These are phyloP conservation scores for Bursaphelenchus okinawaensis DNA, from an alignment of 2,888 invertebrate genomes.

Conservation along the genomic window DNA sequence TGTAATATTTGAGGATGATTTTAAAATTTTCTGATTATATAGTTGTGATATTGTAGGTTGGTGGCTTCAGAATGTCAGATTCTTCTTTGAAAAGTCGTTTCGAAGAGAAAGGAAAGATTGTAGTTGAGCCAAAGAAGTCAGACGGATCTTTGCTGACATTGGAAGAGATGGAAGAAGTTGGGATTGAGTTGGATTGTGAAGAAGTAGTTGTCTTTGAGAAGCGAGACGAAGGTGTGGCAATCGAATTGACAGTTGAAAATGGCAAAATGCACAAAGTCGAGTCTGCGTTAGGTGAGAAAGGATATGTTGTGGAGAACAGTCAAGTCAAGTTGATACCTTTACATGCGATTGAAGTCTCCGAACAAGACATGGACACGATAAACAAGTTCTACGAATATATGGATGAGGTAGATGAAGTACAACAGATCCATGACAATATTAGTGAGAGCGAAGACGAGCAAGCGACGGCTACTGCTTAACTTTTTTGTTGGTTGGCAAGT, in stretches of 20 bases:
- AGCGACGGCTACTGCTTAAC: neutral
- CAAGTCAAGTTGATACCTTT: slow-evolving; percentile 10
- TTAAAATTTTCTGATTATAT: slow-evolving; percentile 1
- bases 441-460: slow-evolving; percentile 6
- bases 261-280: slow-evolving; percentile 31
- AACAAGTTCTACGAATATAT: slow-evolving; percentile 30
- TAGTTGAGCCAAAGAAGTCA: slow-evolving; percentile 6
- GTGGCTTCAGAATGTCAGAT: slow-evolving; percentile 42
- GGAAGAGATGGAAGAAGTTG: slow-evolving; percentile 33
- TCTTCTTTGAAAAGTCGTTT: slow-evolving; percentile 43
- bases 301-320: slow-evolving; percentile 20
- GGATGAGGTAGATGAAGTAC: slow-evolving; percentile 30
- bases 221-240: slow-evolving; percentile 28
- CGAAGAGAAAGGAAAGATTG: slow-evolving; percentile 40
- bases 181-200: slow-evolving; percentile 52
- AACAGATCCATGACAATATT: slow-evolving; percentile 32
- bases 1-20: too few species aligned
- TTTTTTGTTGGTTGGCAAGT: neutral
- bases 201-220: slow-evolving; percentile 22
- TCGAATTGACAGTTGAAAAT: slow-evolving; percentile 39
- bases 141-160: neutral
- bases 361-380: slow-evolving; percentile 14
- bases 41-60: slow-evolving; percentile 25
- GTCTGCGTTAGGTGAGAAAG: slow-evolving; percentile 23
- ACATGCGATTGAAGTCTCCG: slow-evolving; percentile 9